Evolutionary conservation across 2,888 invertebrate species (phyloP), one percentile per base, ranked within the genome.

Genomic region (Spodoptera littoralis): DNA sequence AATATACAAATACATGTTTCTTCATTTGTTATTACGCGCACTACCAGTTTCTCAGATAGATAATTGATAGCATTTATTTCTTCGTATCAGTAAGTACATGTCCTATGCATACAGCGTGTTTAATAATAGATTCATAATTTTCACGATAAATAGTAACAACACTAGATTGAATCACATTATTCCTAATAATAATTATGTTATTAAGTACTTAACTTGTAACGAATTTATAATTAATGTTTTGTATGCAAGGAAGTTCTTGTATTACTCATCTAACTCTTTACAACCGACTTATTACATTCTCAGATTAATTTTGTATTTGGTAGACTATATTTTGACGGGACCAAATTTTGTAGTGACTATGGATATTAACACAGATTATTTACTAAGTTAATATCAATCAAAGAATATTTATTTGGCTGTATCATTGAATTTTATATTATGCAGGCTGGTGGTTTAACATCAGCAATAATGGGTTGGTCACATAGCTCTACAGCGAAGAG

Each of bases 151-250:
- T 58, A 30, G 30, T 41, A 54, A 69, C 36, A 50, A 24, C 18
- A 49, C 52, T 55, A 42, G 45, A 27, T 61, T 9, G 36, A 36
- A 36, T 9, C 36, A 48, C 44, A 30, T 41, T 36, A 41, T 57
- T 52, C 22, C 4, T 55, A 46, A 49, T 54, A 18, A 36, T 36
- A 2, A 36, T 57, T 54, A 65, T 43, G 22, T n/a, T 42, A 9
- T 54, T 74, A 70, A 66, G 70, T 74, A 63, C 60, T 67, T 67
- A 74, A 74, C 61, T 47, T 57, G 47, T 65, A 60, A 65, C 53
- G 85, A 95, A 69, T 64, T 66, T 64, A 61, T 59, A 60, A 59
- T 91, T 55, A 47, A 53, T 60, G 42, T 55, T 55, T 48, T 43
- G 46, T 24, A 57, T 27, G 36, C 47, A 45, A 44, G 11, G n/a